phyloP scores from a whole-genome alignment of 1,140 invertebrate genomes.

The Temnothorax nylanderi region DNA sequence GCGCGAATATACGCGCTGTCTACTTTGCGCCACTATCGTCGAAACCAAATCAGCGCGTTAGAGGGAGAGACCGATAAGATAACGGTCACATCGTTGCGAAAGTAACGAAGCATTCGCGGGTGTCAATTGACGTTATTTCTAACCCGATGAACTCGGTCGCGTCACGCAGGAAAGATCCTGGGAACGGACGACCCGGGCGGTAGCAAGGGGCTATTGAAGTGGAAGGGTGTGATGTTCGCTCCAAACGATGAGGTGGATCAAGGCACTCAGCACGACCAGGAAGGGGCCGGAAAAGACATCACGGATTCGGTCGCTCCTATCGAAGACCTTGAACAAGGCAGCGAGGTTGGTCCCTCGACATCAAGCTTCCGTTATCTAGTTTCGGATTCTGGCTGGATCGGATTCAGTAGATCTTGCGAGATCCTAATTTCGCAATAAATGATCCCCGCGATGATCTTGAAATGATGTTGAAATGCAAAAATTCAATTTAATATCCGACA shows the following conservation, averaged over 20 bases:
- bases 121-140: slow-evolving; percentile 19
- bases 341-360: slow-evolving; percentile 72
- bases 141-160: slow-evolving; percentile 19
- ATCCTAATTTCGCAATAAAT: background rate
- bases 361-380: background rate
- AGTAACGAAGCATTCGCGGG: background rate
- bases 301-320: slow-evolving; percentile 67
- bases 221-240: slow-evolving; percentile 92
- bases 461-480: background rate
- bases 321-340: slow-evolving; percentile 79
- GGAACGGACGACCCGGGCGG: slow-evolving; percentile 82
- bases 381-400: background rate
- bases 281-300: slow-evolving; percentile 62
- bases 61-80: slow-evolving; percentile 31
- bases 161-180: slow-evolving; percentile 77
- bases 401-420: background rate
- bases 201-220: slow-evolving; percentile 88
- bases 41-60: background rate
- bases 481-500: background rate
- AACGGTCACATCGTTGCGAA: background rate
- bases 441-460: background rate
- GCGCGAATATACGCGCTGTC: background rate
- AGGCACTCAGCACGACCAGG: slow-evolving; percentile 66
- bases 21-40: background rate
- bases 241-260: slow-evolving; percentile 86